Evolutionary conservation across 1,140 invertebrate genomes (phyloP).

Genomic region (Dinoponera quadriceps): DNA sequence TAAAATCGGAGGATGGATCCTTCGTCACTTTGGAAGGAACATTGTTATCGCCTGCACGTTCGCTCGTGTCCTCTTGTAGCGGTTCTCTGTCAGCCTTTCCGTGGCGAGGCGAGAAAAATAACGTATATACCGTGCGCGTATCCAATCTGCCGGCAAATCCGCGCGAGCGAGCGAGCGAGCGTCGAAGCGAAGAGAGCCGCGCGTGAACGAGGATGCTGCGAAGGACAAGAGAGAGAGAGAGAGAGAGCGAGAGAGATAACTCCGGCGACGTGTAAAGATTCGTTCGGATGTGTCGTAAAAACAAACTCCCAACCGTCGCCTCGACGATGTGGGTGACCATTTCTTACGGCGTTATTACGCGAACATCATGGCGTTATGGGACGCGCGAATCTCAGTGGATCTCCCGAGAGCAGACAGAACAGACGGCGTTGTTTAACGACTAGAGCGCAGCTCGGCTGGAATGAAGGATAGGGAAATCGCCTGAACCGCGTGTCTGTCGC

Average conservation of each 20-base stretch:
- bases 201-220: not conserved
- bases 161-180: not conserved
- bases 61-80: constrained; percentile 10
- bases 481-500: not conserved
- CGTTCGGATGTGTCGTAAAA: constrained; percentile 54
- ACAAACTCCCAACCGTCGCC: constrained; percentile 29
- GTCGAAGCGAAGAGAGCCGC: not conserved
- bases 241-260: constrained; percentile 5
- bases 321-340: constrained; percentile 31
- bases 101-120: constrained; percentile 57
- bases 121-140: constrained; percentile 69
- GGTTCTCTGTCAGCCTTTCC: constrained; percentile 1
- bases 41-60: constrained; percentile 31
- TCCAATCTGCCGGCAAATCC: constrained; percentile 71
- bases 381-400: not conserved
- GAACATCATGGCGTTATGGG: constrained; percentile 10
- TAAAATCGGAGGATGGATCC: not conserved
- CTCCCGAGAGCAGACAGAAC: not conserved
- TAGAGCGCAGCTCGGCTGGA: not conserved
- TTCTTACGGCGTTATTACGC: constrained; percentile 52
- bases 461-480: constrained; percentile 45
- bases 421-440: constrained; percentile 7
- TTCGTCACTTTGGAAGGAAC: constrained; percentile 38
- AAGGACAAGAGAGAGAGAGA: not conserved
- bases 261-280: not conserved